Conservation (phyloP, 2,888 invertebrate genomes). For the Acrobasis repandana region DNA sequence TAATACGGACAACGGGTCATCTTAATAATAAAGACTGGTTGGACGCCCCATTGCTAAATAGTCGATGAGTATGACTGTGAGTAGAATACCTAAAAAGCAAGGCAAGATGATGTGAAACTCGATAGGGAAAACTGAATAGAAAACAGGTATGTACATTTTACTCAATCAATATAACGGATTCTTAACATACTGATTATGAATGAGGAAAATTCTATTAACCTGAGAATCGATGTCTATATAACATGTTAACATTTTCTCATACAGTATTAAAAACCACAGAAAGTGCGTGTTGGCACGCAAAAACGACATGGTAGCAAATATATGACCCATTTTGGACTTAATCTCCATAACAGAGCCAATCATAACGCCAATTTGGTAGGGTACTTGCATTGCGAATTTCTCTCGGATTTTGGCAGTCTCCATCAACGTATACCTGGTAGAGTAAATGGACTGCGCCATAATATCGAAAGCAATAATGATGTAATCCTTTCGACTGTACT, state of each 20-base stretch:
- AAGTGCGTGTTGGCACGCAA: not conserved
- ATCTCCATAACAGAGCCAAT: conserved; percentile 6
- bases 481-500: not conserved
- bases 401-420: conserved; percentile 3
- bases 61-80: too few species aligned
- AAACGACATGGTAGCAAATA: not conserved
- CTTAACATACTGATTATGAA: not conserved
- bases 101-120: too few species aligned
- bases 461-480: conserved; percentile 1
- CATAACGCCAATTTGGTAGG: conserved; percentile 11
- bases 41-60: too few species aligned
- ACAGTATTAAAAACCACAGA: conserved; percentile 12
- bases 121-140: too few species aligned
- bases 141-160: too few species aligned
- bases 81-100: too few species aligned
- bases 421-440: conserved; percentile 7
- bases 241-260: conserved; percentile 10
- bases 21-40: too few species aligned
- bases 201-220: not conserved
- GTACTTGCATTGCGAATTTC: not conserved
- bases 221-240: not conserved
- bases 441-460: conserved; percentile 15
- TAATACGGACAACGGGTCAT: too few species aligned
- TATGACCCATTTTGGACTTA: not conserved
- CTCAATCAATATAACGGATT: too few species aligned